phyloP scores from a whole-genome alignment of 2,888 invertebrate species.

The Chloroclystis v-ata region DNA sequence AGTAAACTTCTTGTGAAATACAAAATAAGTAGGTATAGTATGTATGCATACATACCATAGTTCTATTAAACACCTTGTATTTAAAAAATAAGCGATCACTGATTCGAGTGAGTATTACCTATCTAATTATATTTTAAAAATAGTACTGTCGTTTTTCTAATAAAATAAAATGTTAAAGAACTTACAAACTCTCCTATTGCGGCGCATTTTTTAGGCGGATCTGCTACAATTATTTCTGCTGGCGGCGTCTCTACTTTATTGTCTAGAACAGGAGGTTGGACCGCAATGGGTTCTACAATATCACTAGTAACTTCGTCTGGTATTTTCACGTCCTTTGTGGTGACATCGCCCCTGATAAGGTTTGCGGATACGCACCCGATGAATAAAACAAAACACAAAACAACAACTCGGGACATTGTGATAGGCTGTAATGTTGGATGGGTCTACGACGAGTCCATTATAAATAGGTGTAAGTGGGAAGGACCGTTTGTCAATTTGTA shows the following conservation, averaged over 20 bases:
- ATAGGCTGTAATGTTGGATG: conserved; percentile 12
- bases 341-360: conserved; percentile 36
- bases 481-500: conserved; percentile 8
- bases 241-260: conserved; percentile 28
- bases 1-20: too few relatives aligned
- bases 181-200: conserved; percentile 59
- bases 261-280: conserved; percentile 16
- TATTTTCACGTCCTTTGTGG: not conserved
- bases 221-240: conserved; percentile 12
- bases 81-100: too few relatives aligned
- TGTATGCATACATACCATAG: too few relatives aligned
- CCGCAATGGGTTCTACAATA: not conserved
- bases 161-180: conserved; percentile 27
- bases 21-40: too few relatives aligned
- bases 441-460: conserved; percentile 21
- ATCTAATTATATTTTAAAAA: not conserved
- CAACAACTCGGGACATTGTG: conserved; percentile 29
- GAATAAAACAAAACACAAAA: conserved; percentile 31
- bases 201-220: conserved; percentile 36
- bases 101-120: too few relatives aligned
- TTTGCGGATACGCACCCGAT: conserved; percentile 37
- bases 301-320: conserved; percentile 9
- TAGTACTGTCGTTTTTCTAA: not conserved
- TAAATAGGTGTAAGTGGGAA: conserved; percentile 10
- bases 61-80: too few relatives aligned